Conservation (phyloP, 2,113 vertebrate genomes). For the Ondatra zibethicus region DNA sequence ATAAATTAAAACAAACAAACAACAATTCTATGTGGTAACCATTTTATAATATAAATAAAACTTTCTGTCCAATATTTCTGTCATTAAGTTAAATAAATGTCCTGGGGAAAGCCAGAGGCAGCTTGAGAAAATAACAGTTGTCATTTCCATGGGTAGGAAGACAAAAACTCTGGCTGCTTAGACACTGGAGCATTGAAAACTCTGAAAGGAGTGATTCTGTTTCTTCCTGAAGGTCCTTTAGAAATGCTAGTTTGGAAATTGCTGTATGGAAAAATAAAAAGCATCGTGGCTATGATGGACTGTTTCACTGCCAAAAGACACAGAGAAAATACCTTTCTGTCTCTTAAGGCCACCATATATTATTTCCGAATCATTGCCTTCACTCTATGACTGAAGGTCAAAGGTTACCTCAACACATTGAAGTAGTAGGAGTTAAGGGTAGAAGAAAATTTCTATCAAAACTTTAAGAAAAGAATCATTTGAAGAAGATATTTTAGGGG, state of each 20-base stretch:
- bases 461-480: not conserved
- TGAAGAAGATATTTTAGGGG: not conserved
- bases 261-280: slow-evolving; percentile 16
- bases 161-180: not conserved
- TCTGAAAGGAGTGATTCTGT: not conserved
- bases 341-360: not conserved
- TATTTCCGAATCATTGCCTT: slow-evolving; percentile 22
- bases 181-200: not conserved
- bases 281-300: not conserved
- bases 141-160: not conserved
- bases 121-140: not conserved
- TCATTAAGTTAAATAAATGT: slow-evolving; percentile 42
- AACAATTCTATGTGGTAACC: not conserved
- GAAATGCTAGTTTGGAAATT: not conserved
- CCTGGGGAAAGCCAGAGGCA: not conserved
- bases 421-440: not conserved
- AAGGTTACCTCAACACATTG: slow-evolving; percentile 32
- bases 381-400: not conserved
- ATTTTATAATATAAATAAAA: not conserved
- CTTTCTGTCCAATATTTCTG: not conserved
- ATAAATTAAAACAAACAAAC: not conserved
- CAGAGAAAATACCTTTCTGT: not conserved
- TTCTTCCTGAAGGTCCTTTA: slow-evolving; percentile 31
- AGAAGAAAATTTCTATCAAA: not conserved
- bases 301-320: not conserved